Conservation (phyloP, 2,888 invertebrate species). For the Drosophila tripunctata region DNA sequence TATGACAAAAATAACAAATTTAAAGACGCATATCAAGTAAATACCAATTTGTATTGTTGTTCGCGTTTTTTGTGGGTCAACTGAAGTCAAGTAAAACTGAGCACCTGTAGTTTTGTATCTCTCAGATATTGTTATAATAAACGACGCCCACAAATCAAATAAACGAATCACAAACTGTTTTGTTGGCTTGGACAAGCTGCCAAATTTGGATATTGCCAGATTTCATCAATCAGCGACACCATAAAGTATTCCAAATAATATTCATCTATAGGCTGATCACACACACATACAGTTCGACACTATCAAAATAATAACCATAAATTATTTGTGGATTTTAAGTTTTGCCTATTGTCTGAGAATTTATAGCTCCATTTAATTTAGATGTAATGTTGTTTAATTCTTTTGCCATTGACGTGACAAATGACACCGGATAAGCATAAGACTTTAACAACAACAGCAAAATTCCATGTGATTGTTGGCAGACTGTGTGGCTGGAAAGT, state of each 20-base stretch:
- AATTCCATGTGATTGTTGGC: background rate
- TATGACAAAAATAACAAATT: no score
- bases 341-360: slow-evolving; percentile 46
- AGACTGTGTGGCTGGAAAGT: slow-evolving; percentile 24
- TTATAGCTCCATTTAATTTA: slow-evolving; percentile 33
- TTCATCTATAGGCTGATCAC: slow-evolving; percentile 64
- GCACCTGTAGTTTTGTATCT: slow-evolving; percentile 35
- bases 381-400: background rate
- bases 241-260: slow-evolving; percentile 19
- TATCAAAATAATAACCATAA: slow-evolving; percentile 60
- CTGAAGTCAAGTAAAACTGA: background rate
- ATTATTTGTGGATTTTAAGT: slow-evolving; percentile 40
- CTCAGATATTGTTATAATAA: slow-evolving; percentile 29
- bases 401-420: slow-evolving; percentile 34
- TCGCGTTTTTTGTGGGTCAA: background rate
- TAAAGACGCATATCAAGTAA: no score
- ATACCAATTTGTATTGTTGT: no score
- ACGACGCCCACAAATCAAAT: slow-evolving; percentile 25
- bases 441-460: no score
- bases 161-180: slow-evolving; percentile 29
- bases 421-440: slow-evolving; percentile 33
- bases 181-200: slow-evolving; percentile 59
- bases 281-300: slow-evolving; percentile 33
- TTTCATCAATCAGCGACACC: slow-evolving; percentile 37
- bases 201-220: slow-evolving; percentile 63